Evolutionary conservation across 92 coral and sea anemone genomes (phyloP), one percentile per base, ranked within the genome.

Genomic region (Nematostella vectensis): DNA sequence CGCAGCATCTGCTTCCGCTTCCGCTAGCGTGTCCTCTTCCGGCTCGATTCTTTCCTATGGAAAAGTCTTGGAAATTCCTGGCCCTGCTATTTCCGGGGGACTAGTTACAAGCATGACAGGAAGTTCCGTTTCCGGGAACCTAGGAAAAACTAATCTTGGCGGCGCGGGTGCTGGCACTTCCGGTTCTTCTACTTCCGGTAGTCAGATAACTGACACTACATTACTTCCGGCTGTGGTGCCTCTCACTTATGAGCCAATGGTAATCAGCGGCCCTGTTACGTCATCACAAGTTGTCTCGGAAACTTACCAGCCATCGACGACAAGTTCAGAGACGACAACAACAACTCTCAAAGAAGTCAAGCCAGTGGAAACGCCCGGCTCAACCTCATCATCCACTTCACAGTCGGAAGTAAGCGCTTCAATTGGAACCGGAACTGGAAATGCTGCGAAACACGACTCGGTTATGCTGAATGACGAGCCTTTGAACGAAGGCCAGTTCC

Each of bases 401-500:
- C 6, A 33, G 6, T 6, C 6, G 8, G 40, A 33, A 33, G 40
- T 33, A 15, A 15, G 15, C 6, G 40, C 40, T 6, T 15, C 15
- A 6, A 6, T 33, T 6, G 15, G 15, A 33, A 6, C 40, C 40
- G 40, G 15, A 15, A n/a, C n/a, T n/a, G 40, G 15, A 6, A 33
- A 33, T 33, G 8, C 40, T 15, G 6, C 40, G 15, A 33, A 33
- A 15, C 40, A 33, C 40, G 40, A 33, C 15, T 33, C 40, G 15
- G 40, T 33, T 6, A 33, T 33, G 6, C 40, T 33, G 40, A n/a
- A n/a, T n/a, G n/a, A n/a, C n/a, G n/a, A n/a, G n/a, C n/a, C n/a
- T n/a, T n/a, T n/a, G n/a, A n/a, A n/a, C n/a, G n/a, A n/a, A n/a
- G 10, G 54, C 47, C 68, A 60, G 27, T 18, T 70, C 40, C 40